Base-by-base conservation (phyloP, 2,888 invertebrate genomes). In the Julus scandinavius region DNA sequence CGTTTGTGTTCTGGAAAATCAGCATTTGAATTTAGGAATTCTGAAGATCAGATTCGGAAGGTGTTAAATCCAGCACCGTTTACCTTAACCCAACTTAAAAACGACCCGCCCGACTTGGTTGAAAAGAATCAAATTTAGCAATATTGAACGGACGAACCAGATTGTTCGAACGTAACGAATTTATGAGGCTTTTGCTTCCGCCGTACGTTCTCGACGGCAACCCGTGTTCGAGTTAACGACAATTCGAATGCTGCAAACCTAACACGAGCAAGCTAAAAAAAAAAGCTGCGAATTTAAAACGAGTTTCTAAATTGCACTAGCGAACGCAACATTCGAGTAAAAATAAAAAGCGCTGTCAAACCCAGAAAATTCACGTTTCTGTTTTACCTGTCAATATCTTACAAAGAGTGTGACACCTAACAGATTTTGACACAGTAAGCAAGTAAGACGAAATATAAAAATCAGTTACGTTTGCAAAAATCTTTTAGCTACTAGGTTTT, bases 71-170 rank as follows among this genome's bases (percentile, higher is more conserved):
- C 72, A 29, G 72, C 72, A 29, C 72, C 11, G 3, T 11, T 72
- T 29, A 72, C 72, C 72, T 29, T 72, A 20, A n/a, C 29, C 72
- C 29, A n/a, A 63, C 5, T 17, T 63, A 6, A 7, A 15, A 63
- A 63, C 20, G 63, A 63, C 63, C 54, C 63, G 20, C 63, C 63
- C 63, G 9, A 29, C 72, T 72, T 72, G 72, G n/a, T 72, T 72
- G 72, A 72, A 20, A 29, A 29, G n/a, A 29, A 20, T 29, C n/a
- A 29, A 29, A 72, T 72, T 72, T 29, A 11, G 72, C 0, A 29
- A 72, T n/a, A 72, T 72, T 29, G 29, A 29, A 72, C 29, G 29
- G 11, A 72, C 11, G 11, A 11, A 29, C 9, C 50, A 58, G 17
- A 29, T n/a, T 9, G 72, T 4, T 20, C 20, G n/a, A 29, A 29